These are phyloP conservation scores for Strigamia transsilvanica DNA, from an alignment of 2,888 invertebrate species.

Conservation along the genomic window DNA sequence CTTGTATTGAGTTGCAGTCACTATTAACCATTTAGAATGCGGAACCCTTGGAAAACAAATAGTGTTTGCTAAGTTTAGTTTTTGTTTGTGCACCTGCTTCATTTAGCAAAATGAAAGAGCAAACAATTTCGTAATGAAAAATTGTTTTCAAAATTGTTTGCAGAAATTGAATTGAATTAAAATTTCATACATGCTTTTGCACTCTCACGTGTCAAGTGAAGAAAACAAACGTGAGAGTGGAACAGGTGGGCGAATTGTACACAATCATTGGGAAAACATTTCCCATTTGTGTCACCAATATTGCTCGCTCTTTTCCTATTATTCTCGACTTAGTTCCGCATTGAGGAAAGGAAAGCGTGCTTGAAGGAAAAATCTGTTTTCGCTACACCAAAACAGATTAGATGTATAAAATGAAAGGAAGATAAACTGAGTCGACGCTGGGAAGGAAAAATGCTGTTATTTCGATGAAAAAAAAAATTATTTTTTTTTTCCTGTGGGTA, in stretches of 20 bases:
- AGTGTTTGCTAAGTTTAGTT: too few relatives aligned
- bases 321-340: constrained; percentile 32
- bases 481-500: not conserved
- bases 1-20: too few relatives aligned
- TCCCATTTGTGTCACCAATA: constrained; percentile 42
- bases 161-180: not conserved
- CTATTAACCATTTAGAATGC: too few relatives aligned
- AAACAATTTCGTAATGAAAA: too few relatives aligned
- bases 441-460: not conserved
- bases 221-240: constrained; percentile 32
- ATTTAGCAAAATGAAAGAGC: not conserved
- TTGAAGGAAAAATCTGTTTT: constrained; percentile 25
- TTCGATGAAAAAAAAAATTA: too few relatives aligned
- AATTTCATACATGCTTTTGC: not conserved
- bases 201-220: not conserved
- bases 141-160: too few relatives aligned
- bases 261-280: constrained; percentile 38
- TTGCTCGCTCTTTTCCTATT: constrained; percentile 36
- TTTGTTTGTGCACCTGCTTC: not conserved
- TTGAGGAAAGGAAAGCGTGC: constrained; percentile 12
- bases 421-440: not conserved
- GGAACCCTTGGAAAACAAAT: too few relatives aligned
- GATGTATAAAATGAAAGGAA: constrained; percentile 20
- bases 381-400: constrained; percentile 12
- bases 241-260: constrained; percentile 42